Evolutionary conservation across 1,140 invertebrate species (phyloP).

Genomic region (Lasaia peninsularis): DNA sequence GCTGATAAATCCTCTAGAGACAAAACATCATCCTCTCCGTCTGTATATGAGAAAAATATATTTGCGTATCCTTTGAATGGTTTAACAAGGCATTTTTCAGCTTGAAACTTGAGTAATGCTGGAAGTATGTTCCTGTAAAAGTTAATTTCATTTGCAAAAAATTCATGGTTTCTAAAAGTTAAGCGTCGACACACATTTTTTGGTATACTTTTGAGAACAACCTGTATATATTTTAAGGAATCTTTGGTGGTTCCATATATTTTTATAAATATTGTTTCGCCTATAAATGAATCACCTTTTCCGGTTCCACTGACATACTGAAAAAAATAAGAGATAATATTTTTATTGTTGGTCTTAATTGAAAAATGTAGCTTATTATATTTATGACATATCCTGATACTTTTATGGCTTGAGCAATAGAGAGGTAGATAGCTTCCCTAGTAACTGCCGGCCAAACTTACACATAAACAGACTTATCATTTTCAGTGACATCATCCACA

Average conservation of each 20-base stretch:
- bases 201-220: conserved; percentile 82
- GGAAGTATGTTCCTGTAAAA: conserved; percentile 81
- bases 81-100: conserved; percentile 56
- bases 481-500: too few relatives aligned
- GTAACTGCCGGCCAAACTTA: too few relatives aligned
- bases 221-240: conserved; percentile 53
- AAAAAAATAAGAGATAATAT: conserved; percentile 25
- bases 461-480: too few relatives aligned
- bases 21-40: conserved; percentile 83
- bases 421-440: too few relatives aligned
- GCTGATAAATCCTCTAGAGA: conserved; percentile 70
- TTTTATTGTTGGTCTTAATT: too few relatives aligned
- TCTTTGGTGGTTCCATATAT: conserved; percentile 66
- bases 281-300: conserved; percentile 83
- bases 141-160: conserved; percentile 82
- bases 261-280: conserved; percentile 78
- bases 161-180: conserved; percentile 81
- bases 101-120: conserved; percentile 75
- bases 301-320: conserved; percentile 61
- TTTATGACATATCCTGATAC: too few relatives aligned
- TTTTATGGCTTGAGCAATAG: too few relatives aligned
- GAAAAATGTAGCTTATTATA: too few relatives aligned
- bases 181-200: conserved; percentile 79
- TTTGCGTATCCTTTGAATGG: conserved; percentile 77
- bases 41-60: conserved; percentile 74